A percentile compares a stretch with the other conserved stretches of the same genome.
Conservation (phyloP, 2,888 invertebrate species). For the Dasypogon diadema region DNA sequence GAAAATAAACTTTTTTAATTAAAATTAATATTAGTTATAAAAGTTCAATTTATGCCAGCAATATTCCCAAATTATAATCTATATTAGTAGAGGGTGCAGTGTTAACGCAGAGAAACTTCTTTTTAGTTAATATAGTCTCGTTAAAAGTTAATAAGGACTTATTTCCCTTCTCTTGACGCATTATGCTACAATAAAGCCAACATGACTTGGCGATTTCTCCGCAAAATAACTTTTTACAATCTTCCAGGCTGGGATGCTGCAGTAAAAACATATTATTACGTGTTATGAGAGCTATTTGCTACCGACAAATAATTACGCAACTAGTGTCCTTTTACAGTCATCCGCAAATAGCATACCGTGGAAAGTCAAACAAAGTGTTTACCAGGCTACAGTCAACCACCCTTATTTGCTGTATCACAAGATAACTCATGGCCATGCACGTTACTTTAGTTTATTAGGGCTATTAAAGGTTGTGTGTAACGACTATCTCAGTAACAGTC, state of each 20-base stretch:
- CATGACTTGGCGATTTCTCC: too few relatives aligned
- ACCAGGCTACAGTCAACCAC: slow-evolving; percentile 11
- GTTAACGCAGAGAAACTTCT: too few relatives aligned
- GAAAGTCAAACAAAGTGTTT: slow-evolving; percentile 24
- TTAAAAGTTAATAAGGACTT: slow-evolving; percentile 9
- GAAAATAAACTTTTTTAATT: too few relatives aligned
- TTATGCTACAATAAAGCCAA: slow-evolving; percentile 3
- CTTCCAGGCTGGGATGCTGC: neutral
- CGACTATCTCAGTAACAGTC: neutral
- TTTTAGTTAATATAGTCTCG: slow-evolving; percentile 1
- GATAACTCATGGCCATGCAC: neutral
- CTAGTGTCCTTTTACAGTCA: slow-evolving; percentile 16
- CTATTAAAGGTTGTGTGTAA: slow-evolving; percentile 14
- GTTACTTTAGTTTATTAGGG: slow-evolving; percentile 26
- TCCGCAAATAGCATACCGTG: neutral
- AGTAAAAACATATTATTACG: slow-evolving; percentile 30
- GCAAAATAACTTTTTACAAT: neutral
- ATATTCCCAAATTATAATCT: too few relatives aligned
- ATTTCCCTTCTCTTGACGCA: slow-evolving; percentile 13
- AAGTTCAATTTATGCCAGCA: too few relatives aligned
- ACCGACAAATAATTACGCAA: slow-evolving; percentile 25
- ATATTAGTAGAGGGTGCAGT: too few relatives aligned
- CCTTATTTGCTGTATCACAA: neutral
- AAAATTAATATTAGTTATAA: too few relatives aligned
- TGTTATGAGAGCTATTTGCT: slow-evolving; percentile 15